Base-by-base conservation (phyloP, 2,113 vertebrate species). In the Cephalopholis sonnerati region DNA sequence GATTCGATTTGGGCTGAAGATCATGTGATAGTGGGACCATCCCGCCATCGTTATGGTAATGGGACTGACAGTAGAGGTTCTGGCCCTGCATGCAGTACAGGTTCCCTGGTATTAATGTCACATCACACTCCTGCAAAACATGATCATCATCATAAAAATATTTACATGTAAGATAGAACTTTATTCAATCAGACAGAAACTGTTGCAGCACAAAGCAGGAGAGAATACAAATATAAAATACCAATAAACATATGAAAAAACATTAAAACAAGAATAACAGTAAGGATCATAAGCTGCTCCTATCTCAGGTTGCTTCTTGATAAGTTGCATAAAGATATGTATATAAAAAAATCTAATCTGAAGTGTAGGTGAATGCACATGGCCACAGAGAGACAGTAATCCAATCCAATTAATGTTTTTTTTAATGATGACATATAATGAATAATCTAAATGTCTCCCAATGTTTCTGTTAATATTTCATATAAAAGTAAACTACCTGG, bases 21-120 rank as follows among this genome's bases (percentile, higher is more conserved):
- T 86, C 53, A 0, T 63, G 44, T 1, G 79, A 10, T 1, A 22
- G 22, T 0, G n/a, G 27, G 25, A 51, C 63, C 0, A 20, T 67
- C 6, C 76, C 74, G 1, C 66, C 71, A 0, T 86, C 54, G 5
- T 7, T 82, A 0, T 85, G 82, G 73, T 91, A 94, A 36, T 95
- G 94, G 4, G 87, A 80, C 57, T 92, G 90, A 54, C 94, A 95
- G 87, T 92, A 94, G 36, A 93, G 85, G 66, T 58, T 92, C 24
- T 78, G 84, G 7, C 93, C 94, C 58, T 92, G 92, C 39, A 93
- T 36, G 81, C 82, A 81, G 90, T 95, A 95, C 57, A 94, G 81
- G 90, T 88, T 94, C 57, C 94, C 93, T 0, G 94, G 93, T 53
- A 86, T 24, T 50, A 95, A 41, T 5, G 73, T 88, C 65, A 92